Evolutionary conservation across 37 sponge, comb jelly and placozoan species (phyloP), one percentile per base, ranked within the genome.

Genomic region (Beroe ovata): DNA sequence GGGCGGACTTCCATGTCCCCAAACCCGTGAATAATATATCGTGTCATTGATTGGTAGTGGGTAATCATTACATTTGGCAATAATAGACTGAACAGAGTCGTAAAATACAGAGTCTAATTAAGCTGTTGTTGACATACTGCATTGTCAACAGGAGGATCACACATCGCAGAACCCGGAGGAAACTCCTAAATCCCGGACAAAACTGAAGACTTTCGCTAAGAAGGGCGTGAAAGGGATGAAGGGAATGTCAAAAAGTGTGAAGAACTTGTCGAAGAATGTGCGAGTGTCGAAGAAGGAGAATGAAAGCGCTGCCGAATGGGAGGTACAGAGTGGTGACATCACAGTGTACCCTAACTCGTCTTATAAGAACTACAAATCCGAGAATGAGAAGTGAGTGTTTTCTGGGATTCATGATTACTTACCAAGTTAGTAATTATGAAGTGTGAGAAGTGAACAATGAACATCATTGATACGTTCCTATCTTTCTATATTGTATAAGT

Each of bases 211-310:
- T 16, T 77, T 77, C 28, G 84, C 84, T 16, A 39, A 42, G 47
- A 39, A 42, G n/a, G 54, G 84, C 4, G 38, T 77, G 84, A 77
- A 77, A 25, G 84, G 84, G 6, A 77, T 77, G 84, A 77, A 77
- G 47, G 54, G 54, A 11, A 23, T 39, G 84, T 20, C 22, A 25
- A 77, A 77, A 25, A 36, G 84, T 14, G 84, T 77, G 84, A 77
- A 77, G 84, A 42, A 77, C 54, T 16, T 39, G n/a, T 39, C 54
- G 1, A 77, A 77, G 38, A 77, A 36, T 16, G 33, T 77, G 84
- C 42, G 54, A 25, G 54, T 77, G 25, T 35, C 35, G 36, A 77
- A 77, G 84, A 77, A 77, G 47, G 84, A 77, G 84, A 42, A 42
- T 28, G 84, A 77, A 42, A 77, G 84, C 41, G 38, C 38, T 16